Evolutionary conservation across 2,797 vertebrate species (phyloP).

Genomic region (Poliocrania exsul): DNA sequence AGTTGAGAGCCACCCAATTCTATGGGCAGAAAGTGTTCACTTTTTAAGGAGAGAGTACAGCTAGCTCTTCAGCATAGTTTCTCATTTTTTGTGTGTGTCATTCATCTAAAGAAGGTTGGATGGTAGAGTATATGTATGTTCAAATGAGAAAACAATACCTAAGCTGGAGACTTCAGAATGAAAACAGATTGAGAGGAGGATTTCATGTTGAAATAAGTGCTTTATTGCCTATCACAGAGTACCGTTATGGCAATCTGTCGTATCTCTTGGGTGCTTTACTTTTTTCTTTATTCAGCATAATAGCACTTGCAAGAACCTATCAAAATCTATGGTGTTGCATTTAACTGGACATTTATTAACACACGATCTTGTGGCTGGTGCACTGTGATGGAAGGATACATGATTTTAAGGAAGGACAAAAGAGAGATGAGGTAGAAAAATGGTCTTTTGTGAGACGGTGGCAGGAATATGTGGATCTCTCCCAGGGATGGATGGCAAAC

Average conservation of each 20-base stretch:
- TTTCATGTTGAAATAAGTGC: neutral
- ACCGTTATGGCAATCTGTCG: neutral
- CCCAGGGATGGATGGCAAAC: neutral
- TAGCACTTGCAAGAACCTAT: neutral
- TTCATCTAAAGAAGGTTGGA: neutral
- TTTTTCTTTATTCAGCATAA: neutral
- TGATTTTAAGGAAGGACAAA: neutral
- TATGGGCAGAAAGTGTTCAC: neutral
- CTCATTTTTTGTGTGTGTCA: neutral
- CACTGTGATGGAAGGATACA: neutral
- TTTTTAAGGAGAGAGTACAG: neutral
- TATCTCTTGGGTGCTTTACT: neutral
- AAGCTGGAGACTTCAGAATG: neutral
- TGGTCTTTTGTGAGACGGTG: neutral
- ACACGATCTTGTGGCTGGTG: neutral
- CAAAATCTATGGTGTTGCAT: neutral
- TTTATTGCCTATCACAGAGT: neutral
- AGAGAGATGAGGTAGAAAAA: neutral
- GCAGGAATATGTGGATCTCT: neutral
- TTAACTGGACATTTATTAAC: neutral
- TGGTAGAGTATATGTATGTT: neutral
- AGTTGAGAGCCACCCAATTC: neutral
- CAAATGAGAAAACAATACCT: neutral
- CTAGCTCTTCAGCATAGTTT: neutral
- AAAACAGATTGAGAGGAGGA: neutral